A percentile compares a stretch with the other conserved stretches of the same genome.
Conservation (phyloP, 2,888 invertebrate species). For the Andrena chrysosceles region DNA sequence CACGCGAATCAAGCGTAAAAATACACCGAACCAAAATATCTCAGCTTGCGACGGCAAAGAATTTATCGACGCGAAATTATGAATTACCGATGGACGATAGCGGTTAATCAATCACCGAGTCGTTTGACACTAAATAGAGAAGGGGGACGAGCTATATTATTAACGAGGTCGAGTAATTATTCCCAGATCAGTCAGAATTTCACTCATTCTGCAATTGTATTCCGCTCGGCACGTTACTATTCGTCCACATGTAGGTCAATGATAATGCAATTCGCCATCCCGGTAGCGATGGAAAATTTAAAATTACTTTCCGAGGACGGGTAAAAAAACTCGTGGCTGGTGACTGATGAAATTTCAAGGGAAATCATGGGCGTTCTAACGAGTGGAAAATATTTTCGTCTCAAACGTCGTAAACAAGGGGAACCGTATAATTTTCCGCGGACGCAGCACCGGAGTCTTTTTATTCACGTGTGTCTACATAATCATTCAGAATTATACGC, state of each 20-base stretch:
- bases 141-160: not conserved
- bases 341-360: not conserved
- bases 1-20: not conserved
- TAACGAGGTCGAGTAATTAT: not conserved
- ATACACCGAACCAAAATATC: not conserved
- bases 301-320: not conserved
- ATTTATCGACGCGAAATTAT: not conserved
- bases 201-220: no score
- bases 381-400: constrained; percentile 2
- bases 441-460: not conserved
- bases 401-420: not conserved
- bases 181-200: no score
- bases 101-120: not conserved
- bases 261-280: no score
- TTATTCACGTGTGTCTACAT: not conserved
- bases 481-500: constrained; percentile 27
- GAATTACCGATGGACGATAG: not conserved
- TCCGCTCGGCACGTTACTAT: no score
- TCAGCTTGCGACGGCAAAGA: not conserved
- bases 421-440: constrained; percentile 5
- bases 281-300: no score
- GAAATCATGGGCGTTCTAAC: not conserved
- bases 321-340: not conserved
- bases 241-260: no score
- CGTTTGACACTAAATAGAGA: not conserved